Conservation (phyloP, 35 echinoderm and acorn worm species). For the Apostichopus californicus region DNA sequence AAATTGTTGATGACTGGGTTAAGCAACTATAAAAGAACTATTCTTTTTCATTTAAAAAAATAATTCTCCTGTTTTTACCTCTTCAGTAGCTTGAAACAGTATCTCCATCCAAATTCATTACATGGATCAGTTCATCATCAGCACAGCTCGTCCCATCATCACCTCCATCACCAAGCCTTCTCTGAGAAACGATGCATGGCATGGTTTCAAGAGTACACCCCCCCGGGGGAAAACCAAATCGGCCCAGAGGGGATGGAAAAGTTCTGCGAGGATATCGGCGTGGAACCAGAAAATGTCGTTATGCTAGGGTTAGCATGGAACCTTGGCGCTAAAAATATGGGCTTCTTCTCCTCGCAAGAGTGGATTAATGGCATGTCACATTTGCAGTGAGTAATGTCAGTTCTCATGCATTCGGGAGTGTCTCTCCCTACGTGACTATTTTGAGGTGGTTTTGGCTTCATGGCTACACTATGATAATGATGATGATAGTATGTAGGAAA, state of each 20-base stretch:
- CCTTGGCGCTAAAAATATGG: slow-evolving; percentile 92
- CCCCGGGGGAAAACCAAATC: slow-evolving; percentile 47
- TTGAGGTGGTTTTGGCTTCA: too few species aligned
- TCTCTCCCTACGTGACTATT: too few species aligned
- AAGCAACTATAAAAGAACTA: too few species aligned
- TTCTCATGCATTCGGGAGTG: too few species aligned
- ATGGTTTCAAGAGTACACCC: slow-evolving; percentile 90
- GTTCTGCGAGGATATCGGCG: slow-evolving; percentile 98
- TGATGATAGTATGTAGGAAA: too few species aligned
- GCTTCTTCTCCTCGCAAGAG: slow-evolving; percentile 91
- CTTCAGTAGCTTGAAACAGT: slow-evolving; percentile 47
- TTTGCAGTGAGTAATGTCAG: slow-evolving; percentile 81
- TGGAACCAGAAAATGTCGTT: slow-evolving; percentile 95
- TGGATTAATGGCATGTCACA: slow-evolving; percentile 96
- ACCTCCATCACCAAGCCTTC: slow-evolving; percentile 50
- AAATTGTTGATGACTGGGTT: too few species aligned
- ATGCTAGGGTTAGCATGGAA: slow-evolving; percentile 97
- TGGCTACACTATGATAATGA: too few species aligned
- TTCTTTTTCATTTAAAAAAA: too few species aligned
- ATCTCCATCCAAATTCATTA: slow-evolving; percentile 58
- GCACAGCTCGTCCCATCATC: slow-evolving; percentile 15
- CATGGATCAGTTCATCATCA: slow-evolving; percentile 49
- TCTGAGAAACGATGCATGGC: slow-evolving; percentile 78
- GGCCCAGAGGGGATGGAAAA: slow-evolving; percentile 99
- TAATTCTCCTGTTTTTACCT: neutral